Conservation (phyloP, 2,113 vertebrate genomes). For the Osmerus mordax region DNA sequence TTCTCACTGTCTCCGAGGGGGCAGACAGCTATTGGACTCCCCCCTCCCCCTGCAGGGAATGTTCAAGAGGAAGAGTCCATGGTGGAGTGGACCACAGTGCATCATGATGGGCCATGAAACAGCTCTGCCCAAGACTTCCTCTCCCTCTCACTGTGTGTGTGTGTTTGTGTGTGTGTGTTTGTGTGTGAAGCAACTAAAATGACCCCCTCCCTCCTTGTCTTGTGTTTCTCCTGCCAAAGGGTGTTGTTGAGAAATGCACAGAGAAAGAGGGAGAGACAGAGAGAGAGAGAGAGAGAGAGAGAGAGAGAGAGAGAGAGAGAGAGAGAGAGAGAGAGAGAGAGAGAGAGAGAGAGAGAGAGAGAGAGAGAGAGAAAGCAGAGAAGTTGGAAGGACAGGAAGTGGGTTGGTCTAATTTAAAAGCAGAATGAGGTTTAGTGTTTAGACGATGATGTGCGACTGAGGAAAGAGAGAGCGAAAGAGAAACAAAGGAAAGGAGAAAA, state of each 20-base stretch:
- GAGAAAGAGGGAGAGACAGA: conserved; percentile 14
- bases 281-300: conserved; percentile 1
- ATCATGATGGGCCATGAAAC: conserved; percentile 30
- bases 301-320: neutral
- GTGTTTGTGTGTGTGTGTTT: conserved; percentile 21
- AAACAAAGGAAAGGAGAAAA: neutral
- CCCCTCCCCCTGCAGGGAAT: conserved; percentile 17
- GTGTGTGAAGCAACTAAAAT: conserved; percentile 15
- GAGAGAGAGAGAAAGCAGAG: neutral
- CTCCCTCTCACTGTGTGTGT: conserved; percentile 1
- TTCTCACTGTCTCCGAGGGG: conserved; percentile 47
- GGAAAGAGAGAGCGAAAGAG: neutral
- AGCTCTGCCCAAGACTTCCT: conserved; percentile 19
- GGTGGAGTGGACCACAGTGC: conserved; percentile 16
- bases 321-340: neutral
- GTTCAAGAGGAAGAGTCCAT: conserved; percentile 36
- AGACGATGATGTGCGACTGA: neutral
- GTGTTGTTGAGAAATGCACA: neutral
- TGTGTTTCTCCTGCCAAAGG: conserved; percentile 2
- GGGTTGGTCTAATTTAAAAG: neutral
- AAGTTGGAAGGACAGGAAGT: conserved; percentile 4
- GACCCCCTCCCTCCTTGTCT: neutral
- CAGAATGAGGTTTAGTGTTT: neutral
- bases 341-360: neutral
- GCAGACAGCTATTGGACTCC: conserved; percentile 33